Evolutionary conservation across 2,888 invertebrate genomes (phyloP), one percentile per base, ranked within the genome.

Genomic region (Polylopha cassiicola): DNA sequence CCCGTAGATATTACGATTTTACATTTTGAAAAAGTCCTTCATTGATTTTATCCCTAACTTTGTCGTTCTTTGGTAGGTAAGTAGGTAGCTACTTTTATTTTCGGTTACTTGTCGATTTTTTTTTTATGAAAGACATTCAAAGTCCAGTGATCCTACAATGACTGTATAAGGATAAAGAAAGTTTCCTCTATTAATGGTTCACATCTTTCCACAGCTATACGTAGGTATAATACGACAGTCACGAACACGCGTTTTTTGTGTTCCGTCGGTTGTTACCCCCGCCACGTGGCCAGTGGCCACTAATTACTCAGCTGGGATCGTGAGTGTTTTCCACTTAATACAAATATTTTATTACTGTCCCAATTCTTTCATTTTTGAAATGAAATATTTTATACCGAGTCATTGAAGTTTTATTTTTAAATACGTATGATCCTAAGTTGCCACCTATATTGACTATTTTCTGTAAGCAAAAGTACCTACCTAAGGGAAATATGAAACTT

Each of bases 261-360:
- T n/a, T n/a, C n/a, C 53, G 59, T 46, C 67, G 72, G 70, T 68
- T 72, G 63, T 70, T 74, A 78, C 81, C 81, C 79, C 65, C 65
- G 62, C 74, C 80, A 80, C 81, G 80, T 77, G 73, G n/a, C n/a
- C n/a, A n/a, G 73, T 70, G 68, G 64, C 55, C 68, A 72, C 78
- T 85, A 85, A 85, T 85, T 84, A 73, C 80, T 76, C 84, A 85
- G 84, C 84, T 85, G 84, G 72, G 78, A 73, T 75, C 61, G 73
- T 57, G 58, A 65, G 69, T 70, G 72, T 73, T 73, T 73, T 71
- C 73, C 72, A 76, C 73, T 78, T 68, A 65, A 73, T 36, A 76
- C 65, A 67, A 71, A 70, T 72, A 68, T 44, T 47, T 43, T 47
- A 46, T 46, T 50, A 41, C 24, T 14, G 23, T 9, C 5, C 16